Conservation (phyloP, 2,888 invertebrate genomes). For the Bimastos eiseni region DNA sequence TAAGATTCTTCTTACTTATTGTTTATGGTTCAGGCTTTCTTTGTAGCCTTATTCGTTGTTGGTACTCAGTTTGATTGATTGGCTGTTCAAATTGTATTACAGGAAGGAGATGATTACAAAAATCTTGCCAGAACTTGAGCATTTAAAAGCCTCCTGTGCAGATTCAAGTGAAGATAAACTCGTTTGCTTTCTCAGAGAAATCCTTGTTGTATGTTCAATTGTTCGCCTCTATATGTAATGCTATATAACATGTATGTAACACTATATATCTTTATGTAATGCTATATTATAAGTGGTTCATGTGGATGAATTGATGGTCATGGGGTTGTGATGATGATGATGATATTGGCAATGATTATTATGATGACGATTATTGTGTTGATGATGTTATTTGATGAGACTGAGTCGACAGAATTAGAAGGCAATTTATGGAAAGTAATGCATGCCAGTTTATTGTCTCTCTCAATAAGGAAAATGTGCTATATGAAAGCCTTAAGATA, state of each 20-base stretch:
- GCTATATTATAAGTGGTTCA: background rate
- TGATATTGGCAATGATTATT: background rate
- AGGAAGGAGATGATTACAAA: conserved; percentile 49
- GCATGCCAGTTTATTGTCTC: background rate
- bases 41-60: too few species aligned
- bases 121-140: conserved; percentile 51
- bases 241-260: too few species aligned
- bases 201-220: conserved; percentile 44
- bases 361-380: background rate
- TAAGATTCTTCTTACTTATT: too few species aligned
- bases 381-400: background rate
- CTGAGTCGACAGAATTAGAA: background rate
- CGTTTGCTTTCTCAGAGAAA: conserved; percentile 49
- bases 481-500: background rate
- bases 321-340: background rate
- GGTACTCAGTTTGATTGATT: background rate
- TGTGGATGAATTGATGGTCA: background rate
- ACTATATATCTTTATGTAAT: background rate
- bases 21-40: too few species aligned
- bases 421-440: background rate
- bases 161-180: conserved; percentile 53
- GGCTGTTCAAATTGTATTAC: conserved; percentile 18
- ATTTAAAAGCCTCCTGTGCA: conserved; percentile 49
- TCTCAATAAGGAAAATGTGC: background rate
- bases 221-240: too few species aligned